phyloP scores from a whole-genome alignment of 2,888 invertebrate genomes.

The Hirtodrosophila trivittata region DNA sequence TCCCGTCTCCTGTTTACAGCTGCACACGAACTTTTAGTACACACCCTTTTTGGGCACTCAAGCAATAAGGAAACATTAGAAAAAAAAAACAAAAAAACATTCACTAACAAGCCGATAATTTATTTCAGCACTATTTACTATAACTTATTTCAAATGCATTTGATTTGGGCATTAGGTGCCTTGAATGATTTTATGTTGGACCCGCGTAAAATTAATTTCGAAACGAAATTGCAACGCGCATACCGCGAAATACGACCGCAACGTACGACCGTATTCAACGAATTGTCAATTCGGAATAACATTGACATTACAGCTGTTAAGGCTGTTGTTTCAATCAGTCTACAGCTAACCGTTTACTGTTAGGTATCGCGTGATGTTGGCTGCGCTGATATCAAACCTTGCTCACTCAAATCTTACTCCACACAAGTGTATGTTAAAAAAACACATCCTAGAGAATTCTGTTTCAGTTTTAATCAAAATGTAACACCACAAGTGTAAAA shows the following conservation, averaged over 20 bases:
- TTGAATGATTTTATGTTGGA: conserved; percentile 9
- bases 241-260: neutral
- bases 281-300: conserved; percentile 43
- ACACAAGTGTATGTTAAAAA: neutral
- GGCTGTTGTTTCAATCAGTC: neutral
- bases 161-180: conserved; percentile 2
- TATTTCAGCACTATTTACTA: conserved; percentile 8
- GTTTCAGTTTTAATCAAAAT: no score
- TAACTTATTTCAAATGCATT: neutral
- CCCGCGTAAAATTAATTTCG: conserved; percentile 52
- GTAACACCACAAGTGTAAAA: no score
- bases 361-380: conserved; percentile 30
- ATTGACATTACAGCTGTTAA: conserved; percentile 37
- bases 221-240: conserved; percentile 31
- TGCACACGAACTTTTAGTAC: conserved; percentile 45
- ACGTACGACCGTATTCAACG: conserved; percentile 46
- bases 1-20: conserved; percentile 55
- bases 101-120: conserved; percentile 1
- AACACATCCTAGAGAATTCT: no score
- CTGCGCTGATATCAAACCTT: neutral
- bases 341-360: conserved; percentile 15
- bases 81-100: conserved; percentile 18
- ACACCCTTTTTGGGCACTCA: conserved; percentile 53
- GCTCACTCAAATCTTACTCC: neutral
- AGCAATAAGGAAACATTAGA: conserved; percentile 24